A percentile compares a stretch with the other conserved stretches of the same genome.
These are phyloP conservation scores for Rhogogaster chlorosoma DNA, from an alignment of 2,888 invertebrate genomes.

Conservation along the genomic window DNA sequence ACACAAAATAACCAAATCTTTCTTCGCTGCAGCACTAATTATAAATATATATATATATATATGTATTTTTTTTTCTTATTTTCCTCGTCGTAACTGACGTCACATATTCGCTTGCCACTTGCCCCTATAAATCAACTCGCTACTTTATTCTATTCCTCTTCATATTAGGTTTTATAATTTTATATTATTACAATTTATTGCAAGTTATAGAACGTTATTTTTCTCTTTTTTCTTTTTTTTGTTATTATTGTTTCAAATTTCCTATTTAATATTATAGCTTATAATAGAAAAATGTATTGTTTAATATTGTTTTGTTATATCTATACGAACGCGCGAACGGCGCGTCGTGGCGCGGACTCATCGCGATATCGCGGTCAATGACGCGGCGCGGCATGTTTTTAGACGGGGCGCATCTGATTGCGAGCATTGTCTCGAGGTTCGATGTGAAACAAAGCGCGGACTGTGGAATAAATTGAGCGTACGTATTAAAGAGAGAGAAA, in stretches of 20 bases:
- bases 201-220: too few species aligned
- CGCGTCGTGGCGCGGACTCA: not conserved
- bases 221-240: not conserved
- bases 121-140: not conserved
- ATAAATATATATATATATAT: too few species aligned
- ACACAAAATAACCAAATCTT: conserved; percentile 22
- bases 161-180: too few species aligned
- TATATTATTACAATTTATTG: too few species aligned
- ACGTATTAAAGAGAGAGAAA: not conserved
- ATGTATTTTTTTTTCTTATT: not conserved
- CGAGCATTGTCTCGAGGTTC: conserved; percentile 41
- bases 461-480: conserved; percentile 2
- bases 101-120: conserved; percentile 19
- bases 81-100: not conserved
- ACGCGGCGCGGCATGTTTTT: conserved; percentile 31
- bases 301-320: conserved; percentile 9
- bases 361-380: conserved; percentile 48
- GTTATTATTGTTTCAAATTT: not conserved
- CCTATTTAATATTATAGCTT: not conserved
- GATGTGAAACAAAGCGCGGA: conserved; percentile 38
- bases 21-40: conserved; percentile 4
- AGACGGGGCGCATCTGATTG: conserved; percentile 37
- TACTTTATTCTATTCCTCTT: not conserved
- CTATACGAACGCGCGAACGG: not conserved
- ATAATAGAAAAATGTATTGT: not conserved